A percentile compares a stretch with the other conserved stretches of the same genome.
phyloP scores from a whole-genome alignment of 2,797 vertebrate species.

The Schizopygopsis malacanthus region DNA sequence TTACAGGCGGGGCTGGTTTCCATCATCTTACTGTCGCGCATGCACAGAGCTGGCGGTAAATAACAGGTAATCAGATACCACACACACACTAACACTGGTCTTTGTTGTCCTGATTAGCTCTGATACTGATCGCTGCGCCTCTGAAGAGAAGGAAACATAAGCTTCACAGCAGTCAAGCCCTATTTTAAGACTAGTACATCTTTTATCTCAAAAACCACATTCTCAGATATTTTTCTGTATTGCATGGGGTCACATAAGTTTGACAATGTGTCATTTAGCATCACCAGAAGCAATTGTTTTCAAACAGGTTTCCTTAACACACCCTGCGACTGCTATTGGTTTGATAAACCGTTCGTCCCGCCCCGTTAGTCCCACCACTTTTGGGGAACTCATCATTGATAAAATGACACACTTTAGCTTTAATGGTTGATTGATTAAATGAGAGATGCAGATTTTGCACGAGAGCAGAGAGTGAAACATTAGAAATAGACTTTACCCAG shows the following conservation, averaged over 20 bases:
- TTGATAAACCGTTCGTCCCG: not conserved
- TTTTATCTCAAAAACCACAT: slow-evolving; percentile 25
- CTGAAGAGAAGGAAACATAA: slow-evolving; percentile 54
- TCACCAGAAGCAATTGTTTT: not conserved
- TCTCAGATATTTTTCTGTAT: not conserved
- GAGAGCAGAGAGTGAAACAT: not conserved
- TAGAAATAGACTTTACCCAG: not conserved
- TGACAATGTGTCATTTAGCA: not conserved
- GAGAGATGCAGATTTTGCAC: not conserved
- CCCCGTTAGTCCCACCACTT: not conserved
- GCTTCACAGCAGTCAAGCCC: slow-evolving; percentile 43
- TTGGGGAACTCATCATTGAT: too few relatives aligned
- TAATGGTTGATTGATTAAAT: not conserved
- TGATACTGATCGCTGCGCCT: slow-evolving; percentile 56
- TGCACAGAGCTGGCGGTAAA: slow-evolving; percentile 84
- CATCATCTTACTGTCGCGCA: slow-evolving; percentile 88
- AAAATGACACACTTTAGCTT: not conserved
- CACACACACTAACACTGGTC: slow-evolving; percentile 40
- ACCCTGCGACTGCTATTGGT: not conserved
- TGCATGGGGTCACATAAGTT: not conserved
- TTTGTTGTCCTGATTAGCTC: slow-evolving; percentile 55
- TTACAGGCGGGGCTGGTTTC: slow-evolving; percentile 96
- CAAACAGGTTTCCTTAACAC: not conserved
- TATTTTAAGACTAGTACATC: slow-evolving; percentile 53
- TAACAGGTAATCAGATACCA: slow-evolving; percentile 81